Base-by-base conservation (phyloP, 2,888 invertebrate genomes). In the Agrochola lychnidis region DNA sequence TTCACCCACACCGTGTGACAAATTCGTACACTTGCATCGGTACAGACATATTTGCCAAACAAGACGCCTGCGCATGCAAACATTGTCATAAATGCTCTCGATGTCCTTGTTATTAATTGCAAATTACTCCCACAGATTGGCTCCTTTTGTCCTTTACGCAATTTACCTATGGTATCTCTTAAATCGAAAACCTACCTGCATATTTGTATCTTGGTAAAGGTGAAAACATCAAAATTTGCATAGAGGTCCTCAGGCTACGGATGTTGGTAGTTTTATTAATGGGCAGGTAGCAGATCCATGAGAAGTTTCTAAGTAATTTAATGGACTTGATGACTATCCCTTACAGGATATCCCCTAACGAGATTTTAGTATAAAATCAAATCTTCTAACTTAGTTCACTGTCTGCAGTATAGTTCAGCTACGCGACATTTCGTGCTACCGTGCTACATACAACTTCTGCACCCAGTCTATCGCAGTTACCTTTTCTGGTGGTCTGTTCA, bases 91-190 rank as follows among this genome's bases (percentile, higher is more conserved):
- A 90, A 91, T 90, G 89, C 88, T 91, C 90, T 89, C 87, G 89
- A 91, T 94, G 92, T 92, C 93, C 92, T 92, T 89, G 90, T 40
- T 76, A 80, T 80, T 86, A 89, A 90, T 91, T 89, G 90, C 88
- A 81, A 85, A 86, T 88, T 81, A 90, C 88, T 86, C 91, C 91
- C 90, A 92, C 93, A 79, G 73, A 79, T 12, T 22, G 22, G 59
- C 61, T 73, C 53, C 67, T 81, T 76, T 81, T 78, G 81, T 75
- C 62, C 73, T 78, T 62, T 45, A 73, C 36, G 22, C 51, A 76
- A 69, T 73, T 40, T 57, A 45, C 57, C 59, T 70, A 45, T 64
- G 25, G 9, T 53, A 42, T 59, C 12, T 59, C 14, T 25, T 59
- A 64, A 66, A 64, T 61, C 48, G 53, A 70, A 73, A 62, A 68